These are phyloP conservation scores for Beroe forskalii DNA, from an alignment of 37 sponge, comb jelly and placozoan genomes.

Conservation along the genomic window DNA sequence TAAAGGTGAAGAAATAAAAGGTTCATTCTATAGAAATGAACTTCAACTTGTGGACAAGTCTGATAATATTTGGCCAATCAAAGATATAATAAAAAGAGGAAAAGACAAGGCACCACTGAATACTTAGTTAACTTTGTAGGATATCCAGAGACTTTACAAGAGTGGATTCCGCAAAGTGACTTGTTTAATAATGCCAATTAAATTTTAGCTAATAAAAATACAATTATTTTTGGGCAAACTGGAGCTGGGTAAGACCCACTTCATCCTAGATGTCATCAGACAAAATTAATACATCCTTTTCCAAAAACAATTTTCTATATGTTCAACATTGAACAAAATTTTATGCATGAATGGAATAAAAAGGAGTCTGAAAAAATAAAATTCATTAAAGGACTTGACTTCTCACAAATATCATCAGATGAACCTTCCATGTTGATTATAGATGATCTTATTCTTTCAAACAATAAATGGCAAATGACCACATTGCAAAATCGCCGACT, in stretches of 20 bases:
- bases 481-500: too few relatives aligned
- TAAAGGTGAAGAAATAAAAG: background rate
- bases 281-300: background rate
- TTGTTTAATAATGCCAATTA: conserved; percentile 33
- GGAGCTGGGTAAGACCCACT: background rate
- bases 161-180: background rate
- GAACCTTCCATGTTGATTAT: conserved; percentile 28
- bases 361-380: background rate
- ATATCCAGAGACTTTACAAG: background rate
- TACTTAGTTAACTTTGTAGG: conserved; percentile 18
- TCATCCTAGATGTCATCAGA: conserved; percentile 3
- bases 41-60: conserved; percentile 23
- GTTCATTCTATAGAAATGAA: too few relatives aligned
- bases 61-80: background rate
- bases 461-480: background rate
- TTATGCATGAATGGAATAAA: background rate
- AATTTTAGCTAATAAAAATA: too few relatives aligned
- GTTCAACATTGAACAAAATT: background rate
- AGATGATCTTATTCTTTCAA: background rate
- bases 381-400: conserved; percentile 15
- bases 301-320: conserved; percentile 19
- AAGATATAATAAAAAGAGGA: background rate
- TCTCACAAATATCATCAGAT: background rate
- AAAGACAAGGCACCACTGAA: background rate
- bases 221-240: too few relatives aligned